Conservation (phyloP, 2,888 invertebrate genomes). For the Cybosia mesomella region DNA sequence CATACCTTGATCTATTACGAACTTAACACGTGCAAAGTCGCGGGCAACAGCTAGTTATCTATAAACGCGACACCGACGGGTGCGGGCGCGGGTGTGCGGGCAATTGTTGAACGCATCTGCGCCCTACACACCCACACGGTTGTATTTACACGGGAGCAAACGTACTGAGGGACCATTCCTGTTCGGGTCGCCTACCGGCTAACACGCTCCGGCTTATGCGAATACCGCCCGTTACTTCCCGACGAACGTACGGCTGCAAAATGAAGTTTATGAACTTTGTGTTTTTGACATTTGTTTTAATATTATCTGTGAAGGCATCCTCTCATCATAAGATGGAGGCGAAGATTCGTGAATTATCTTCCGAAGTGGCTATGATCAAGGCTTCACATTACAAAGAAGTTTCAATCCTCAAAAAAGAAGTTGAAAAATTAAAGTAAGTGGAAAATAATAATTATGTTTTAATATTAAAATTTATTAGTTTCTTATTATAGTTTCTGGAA, state of each 20-base stretch:
- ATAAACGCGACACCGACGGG: neutral
- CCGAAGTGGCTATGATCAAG: slow-evolving; percentile 69
- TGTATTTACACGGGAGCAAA: slow-evolving; percentile 58
- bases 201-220: slow-evolving; percentile 47
- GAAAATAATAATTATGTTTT: neutral
- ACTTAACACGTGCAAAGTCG: no score
- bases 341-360: slow-evolving; percentile 62
- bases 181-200: slow-evolving; percentile 50
- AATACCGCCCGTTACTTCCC: slow-evolving; percentile 40
- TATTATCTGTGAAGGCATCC: slow-evolving; percentile 58
- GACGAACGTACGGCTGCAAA: slow-evolving; percentile 25
- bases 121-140: slow-evolving; percentile 57
- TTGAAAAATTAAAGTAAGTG: slow-evolving; percentile 78
- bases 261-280: slow-evolving; percentile 68
- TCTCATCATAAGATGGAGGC: slow-evolving; percentile 59
- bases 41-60: no score
- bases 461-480: neutral
- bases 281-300: slow-evolving; percentile 56
- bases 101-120: slow-evolving; percentile 85
- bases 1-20: no score
- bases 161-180: slow-evolving; percentile 62
- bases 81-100: slow-evolving; percentile 54
- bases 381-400: slow-evolving; percentile 64
- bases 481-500: neutral
- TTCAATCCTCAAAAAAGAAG: slow-evolving; percentile 64